A percentile compares a stretch with the other conserved stretches of the same genome.
Evolutionary conservation across 2,797 vertebrate genomes (phyloP).

Genomic region (Tolypeutes matacus): DNA sequence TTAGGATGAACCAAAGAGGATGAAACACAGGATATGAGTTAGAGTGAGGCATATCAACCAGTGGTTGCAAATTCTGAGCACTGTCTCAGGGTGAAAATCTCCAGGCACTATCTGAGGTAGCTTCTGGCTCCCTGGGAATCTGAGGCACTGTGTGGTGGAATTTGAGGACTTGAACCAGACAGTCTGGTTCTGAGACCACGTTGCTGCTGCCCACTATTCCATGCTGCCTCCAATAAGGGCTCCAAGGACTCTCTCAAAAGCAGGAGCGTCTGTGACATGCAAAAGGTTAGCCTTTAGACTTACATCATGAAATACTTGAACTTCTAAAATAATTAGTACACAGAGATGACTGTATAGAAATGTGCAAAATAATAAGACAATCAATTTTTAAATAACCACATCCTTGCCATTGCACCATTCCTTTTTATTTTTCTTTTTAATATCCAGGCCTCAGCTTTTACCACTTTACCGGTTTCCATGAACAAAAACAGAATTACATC

Average conservation of each 20-base stretch:
- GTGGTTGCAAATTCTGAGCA: background rate
- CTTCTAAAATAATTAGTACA: background rate
- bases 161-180: background rate
- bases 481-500: constrained; percentile 37
- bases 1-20: background rate
- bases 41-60: background rate
- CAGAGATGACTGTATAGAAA: background rate
- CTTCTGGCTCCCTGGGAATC: background rate
- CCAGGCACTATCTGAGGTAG: background rate
- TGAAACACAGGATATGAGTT: background rate
- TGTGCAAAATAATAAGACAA: background rate
- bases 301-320: background rate
- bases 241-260: background rate
- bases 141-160: too few relatives aligned
- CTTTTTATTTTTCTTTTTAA: background rate
- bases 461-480: background rate
- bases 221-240: background rate
- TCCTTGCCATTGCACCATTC: background rate
- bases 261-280: background rate
- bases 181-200: background rate
- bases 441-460: background rate
- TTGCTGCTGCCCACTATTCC: background rate
- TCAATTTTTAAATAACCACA: background rate
- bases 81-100: background rate
- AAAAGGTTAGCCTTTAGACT: background rate